These are phyloP conservation scores for Halesus radiatus DNA, from an alignment of 1,140 invertebrate genomes.

Conservation along the genomic window DNA sequence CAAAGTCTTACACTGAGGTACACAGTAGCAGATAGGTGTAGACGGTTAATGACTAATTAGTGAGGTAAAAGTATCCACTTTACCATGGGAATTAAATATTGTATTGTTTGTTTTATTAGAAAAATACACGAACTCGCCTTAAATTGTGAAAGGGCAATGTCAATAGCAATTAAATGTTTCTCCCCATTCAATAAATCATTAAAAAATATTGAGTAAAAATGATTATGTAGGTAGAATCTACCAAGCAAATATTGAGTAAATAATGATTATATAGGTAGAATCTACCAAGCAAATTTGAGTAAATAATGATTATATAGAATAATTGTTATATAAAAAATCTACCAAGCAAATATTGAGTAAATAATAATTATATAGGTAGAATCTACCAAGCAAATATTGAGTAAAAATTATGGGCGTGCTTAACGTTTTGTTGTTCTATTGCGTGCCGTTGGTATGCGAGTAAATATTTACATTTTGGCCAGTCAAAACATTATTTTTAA, in stretches of 20 bases:
- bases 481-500: too few relatives aligned
- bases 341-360: too few relatives aligned
- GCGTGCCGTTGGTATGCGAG: constrained; percentile 7
- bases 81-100: background rate
- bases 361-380: too few relatives aligned
- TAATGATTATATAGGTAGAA: too few relatives aligned
- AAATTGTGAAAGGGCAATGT: constrained; percentile 15
- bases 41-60: background rate
- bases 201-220: too few relatives aligned
- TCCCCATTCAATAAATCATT: background rate
- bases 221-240: too few relatives aligned
- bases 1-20: too few relatives aligned
- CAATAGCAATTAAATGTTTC: constrained; percentile 2
- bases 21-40: too few relatives aligned
- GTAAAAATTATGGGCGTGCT: constrained; percentile 10
- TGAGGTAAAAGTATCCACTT: background rate
- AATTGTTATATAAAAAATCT: too few relatives aligned
- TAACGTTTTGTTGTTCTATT: background rate
- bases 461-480: background rate
- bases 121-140: background rate
- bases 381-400: background rate
- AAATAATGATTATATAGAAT: too few relatives aligned
- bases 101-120: background rate
- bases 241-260: background rate
- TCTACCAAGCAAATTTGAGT: too few relatives aligned